phyloP scores from a whole-genome alignment of 2,888 invertebrate species.

The Aphidoletes aphidimyza region DNA sequence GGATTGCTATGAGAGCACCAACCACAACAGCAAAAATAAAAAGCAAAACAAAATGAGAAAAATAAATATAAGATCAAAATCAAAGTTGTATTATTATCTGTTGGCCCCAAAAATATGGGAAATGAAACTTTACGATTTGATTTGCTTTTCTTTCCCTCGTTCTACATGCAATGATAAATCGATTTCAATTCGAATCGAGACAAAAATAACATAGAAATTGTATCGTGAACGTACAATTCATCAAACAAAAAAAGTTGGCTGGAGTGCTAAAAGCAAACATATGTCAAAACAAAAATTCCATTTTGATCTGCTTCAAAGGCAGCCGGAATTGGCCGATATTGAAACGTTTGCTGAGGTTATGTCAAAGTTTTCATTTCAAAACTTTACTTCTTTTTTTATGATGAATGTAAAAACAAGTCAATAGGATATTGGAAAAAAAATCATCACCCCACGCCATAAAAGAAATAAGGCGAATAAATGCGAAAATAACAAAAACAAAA shows the following conservation, averaged over 20 bases:
- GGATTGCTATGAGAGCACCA: neutral
- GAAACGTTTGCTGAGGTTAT: constrained; percentile 2
- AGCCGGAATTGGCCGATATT: constrained; percentile 18
- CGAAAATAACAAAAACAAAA: neutral
- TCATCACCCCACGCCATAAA: neutral
- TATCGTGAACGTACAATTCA: constrained; percentile 18
- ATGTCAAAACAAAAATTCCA: constrained; percentile 23
- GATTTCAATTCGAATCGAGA: neutral
- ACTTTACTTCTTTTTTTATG: neutral
- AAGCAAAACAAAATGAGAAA: neutral
- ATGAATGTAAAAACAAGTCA: neutral
- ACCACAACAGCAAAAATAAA: too few species aligned
- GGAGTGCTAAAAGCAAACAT: constrained; percentile 45
- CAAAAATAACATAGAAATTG: neutral
- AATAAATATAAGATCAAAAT: constrained; percentile 38
- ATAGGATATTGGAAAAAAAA: constrained; percentile 1
- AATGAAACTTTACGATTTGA: too few species aligned
- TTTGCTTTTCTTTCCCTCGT: neutral
- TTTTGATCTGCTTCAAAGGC: neutral
- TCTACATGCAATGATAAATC: constrained; percentile 20
- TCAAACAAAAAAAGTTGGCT: neutral
- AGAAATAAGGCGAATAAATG: too few species aligned
- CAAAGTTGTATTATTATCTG: constrained; percentile 43
- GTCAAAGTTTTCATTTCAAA: constrained; percentile 18
- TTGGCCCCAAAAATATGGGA: constrained; percentile 35